These are phyloP conservation scores for Galaxea fascicularis DNA, from an alignment of 92 coral and sea anemone species.

Conservation along the genomic window DNA sequence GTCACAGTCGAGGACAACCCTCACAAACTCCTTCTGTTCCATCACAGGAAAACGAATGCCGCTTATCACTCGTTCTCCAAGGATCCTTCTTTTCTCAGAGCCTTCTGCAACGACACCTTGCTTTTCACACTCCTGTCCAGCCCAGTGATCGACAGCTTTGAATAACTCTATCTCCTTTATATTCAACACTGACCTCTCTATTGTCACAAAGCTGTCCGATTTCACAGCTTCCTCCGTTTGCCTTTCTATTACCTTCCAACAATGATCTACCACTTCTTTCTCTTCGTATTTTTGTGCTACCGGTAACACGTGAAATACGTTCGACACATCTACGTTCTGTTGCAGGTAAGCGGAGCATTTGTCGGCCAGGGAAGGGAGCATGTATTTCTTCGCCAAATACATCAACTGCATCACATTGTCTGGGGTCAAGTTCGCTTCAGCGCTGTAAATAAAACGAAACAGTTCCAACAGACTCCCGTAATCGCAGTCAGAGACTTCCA, in stretches of 20 bases:
- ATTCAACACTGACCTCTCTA: constrained; percentile 20
- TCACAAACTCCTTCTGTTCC: constrained; percentile 44
- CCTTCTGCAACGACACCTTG: constrained; percentile 34
- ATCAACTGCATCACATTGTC: constrained; percentile 54
- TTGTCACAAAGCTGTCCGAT: constrained; percentile 48
- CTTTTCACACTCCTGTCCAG: constrained; percentile 30
- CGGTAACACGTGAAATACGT: constrained; percentile 58
- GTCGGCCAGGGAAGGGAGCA: constrained; percentile 58
- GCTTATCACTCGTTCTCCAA: constrained; percentile 52
- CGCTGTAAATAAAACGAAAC: constrained; percentile 74
- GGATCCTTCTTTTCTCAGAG: constrained; percentile 54
- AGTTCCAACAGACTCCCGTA: constrained; percentile 72
- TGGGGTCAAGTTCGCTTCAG: constrained; percentile 53
- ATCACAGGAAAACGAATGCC: constrained; percentile 62
- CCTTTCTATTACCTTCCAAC: constrained; percentile 64
- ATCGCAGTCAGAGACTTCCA: constrained; percentile 80
- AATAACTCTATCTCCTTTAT: constrained; percentile 59
- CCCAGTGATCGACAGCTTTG: constrained; percentile 69
- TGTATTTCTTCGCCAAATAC: constrained; percentile 73
- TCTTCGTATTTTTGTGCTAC: constrained; percentile 45
- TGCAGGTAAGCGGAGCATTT: constrained; percentile 47
- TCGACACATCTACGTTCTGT: constrained; percentile 35
- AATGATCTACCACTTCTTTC: constrained; percentile 45
- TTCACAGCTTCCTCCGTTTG: constrained; percentile 46
- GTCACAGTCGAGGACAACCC: constrained; percentile 8